These are phyloP conservation scores for Chondrilla cf. caribensis DNA, from an alignment of 37 sponge, comb jelly and placozoan genomes.

Conservation along the genomic window DNA sequence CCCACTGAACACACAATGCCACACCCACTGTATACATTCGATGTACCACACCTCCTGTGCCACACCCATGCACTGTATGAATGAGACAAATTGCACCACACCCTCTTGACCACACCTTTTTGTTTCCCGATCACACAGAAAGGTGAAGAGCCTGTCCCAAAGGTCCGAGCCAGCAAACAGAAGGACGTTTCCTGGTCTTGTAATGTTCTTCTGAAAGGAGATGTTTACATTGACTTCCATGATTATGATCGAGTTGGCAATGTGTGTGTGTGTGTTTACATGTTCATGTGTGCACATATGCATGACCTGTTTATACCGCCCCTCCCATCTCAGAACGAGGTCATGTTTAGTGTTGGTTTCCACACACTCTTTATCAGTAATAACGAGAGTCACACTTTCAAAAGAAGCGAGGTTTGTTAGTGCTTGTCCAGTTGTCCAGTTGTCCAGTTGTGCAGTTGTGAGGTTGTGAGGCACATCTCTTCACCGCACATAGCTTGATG, in stretches of 20 bases:
- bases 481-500: slow-evolving; percentile 21
- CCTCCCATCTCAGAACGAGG: not conserved
- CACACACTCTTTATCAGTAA: slow-evolving; percentile 28
- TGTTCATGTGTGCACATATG: not conserved
- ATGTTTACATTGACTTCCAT: slow-evolving; percentile 30
- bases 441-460: not conserved
- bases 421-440: not conserved
- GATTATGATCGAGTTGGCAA: slow-evolving; percentile 31
- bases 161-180: slow-evolving; percentile 14
- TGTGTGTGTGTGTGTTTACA: slow-evolving; percentile 1
- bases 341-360: slow-evolving; percentile 27
- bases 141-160: slow-evolving; percentile 23
- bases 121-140: slow-evolving; percentile 18
- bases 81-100: no score
- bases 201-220: slow-evolving; percentile 7
- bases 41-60: no score
- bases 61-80: not conserved
- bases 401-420: slow-evolving; percentile 25
- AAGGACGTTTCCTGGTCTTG: slow-evolving; percentile 4
- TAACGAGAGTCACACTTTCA: not conserved
- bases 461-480: not conserved
- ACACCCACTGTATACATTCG: no score
- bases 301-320: not conserved
- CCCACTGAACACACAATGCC: no score
- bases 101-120: not conserved